Percentiles rank a stretch among this genome's conserved stretches.
phyloP scores from a whole-genome alignment of 2,888 invertebrate genomes.

The Ramazzottius varieornatus region DNA sequence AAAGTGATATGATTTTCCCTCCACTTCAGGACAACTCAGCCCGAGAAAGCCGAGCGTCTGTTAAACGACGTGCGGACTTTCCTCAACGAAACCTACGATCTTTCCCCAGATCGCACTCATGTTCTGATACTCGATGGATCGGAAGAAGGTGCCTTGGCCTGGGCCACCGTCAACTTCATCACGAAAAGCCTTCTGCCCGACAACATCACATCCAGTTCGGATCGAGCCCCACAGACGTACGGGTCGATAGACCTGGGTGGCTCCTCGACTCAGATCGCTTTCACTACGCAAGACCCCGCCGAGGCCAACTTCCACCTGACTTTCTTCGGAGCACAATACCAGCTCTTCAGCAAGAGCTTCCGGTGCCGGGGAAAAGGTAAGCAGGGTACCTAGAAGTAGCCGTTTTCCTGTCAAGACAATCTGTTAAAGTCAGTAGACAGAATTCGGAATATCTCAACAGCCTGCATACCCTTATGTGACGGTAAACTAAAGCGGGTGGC shows the following conservation, averaged over 20 bases:
- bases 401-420: too few relatives aligned
- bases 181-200: neutral
- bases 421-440: too few relatives aligned
- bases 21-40: neutral
- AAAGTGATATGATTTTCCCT: neutral
- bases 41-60: neutral
- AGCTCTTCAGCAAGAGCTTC: neutral
- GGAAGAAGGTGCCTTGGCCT: neutral
- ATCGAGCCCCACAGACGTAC: neutral
- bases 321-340: neutral
- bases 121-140: neutral
- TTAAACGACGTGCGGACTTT: neutral
- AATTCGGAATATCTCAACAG: too few relatives aligned
- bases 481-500: too few relatives aligned
- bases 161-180: conserved; percentile 2
- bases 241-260: neutral
- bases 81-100: neutral
- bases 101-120: neutral
- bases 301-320: neutral
- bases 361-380: neutral
- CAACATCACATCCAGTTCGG: neutral
- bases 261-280: conserved; percentile 2
- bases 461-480: too few relatives aligned
- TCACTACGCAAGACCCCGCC: neutral
- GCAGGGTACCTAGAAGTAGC: too few relatives aligned